Evolutionary conservation across 2,113 vertebrate species (phyloP).

Genomic region (Desmodus rotundus): DNA sequence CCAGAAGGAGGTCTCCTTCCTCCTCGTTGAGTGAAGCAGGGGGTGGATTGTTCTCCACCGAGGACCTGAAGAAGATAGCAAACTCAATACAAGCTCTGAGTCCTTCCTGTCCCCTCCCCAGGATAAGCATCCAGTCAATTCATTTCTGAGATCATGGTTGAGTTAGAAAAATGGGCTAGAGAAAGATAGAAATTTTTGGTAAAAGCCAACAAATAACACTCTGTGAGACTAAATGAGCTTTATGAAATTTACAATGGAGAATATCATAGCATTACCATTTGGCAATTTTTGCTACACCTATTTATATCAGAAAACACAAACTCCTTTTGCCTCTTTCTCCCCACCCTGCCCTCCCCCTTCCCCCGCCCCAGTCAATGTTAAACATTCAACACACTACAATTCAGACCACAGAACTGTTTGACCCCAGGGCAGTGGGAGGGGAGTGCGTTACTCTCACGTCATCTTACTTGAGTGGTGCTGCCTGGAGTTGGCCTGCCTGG

Average conservation of each 20-base stretch:
- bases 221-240: not conserved
- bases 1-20: constrained; percentile 84
- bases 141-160: not conserved
- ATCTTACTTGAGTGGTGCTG: constrained; percentile 91
- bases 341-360: not conserved
- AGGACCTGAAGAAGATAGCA: constrained; percentile 78
- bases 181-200: not conserved
- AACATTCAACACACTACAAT: not conserved
- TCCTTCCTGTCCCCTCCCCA: not conserved
- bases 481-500: constrained; percentile 88
- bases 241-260: not conserved
- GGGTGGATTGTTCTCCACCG: constrained; percentile 79
- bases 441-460: not conserved
- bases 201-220: not conserved
- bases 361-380: not conserved
- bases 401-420: not conserved
- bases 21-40: constrained; percentile 84
- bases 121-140: not conserved
- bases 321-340: not conserved
- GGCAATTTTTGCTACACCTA: too few relatives aligned
- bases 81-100: not conserved
- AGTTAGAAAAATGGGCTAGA: not conserved
- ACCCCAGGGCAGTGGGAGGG: not conserved
- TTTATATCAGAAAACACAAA: not conserved
- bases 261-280: not conserved